Evolutionary conservation across 2,888 invertebrate species (phyloP), one percentile per base, ranked within the genome.

Genomic region (Cheilosia urbana): DNA sequence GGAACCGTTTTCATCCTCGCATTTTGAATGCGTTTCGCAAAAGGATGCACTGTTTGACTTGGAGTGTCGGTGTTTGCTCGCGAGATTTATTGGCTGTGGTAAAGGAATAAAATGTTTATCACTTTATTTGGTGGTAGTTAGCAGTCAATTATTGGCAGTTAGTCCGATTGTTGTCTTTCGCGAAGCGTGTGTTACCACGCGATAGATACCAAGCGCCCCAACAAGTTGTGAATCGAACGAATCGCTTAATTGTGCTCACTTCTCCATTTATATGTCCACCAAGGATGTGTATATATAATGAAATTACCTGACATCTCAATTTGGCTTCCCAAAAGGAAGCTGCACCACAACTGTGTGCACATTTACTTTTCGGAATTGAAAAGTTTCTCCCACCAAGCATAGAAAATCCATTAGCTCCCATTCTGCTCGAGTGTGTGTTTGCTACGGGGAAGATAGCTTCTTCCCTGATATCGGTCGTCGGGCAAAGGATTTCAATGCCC

Each of bases 81-180:
- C 80, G 84, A 62, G 75, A 75, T 80, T 84, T 80, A 84, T 84
- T 75, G 47, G 34, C 62, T 58, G 77, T 72, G 71, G 81, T 81
- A 85, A 85, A 85, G 55, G 76, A 62, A 85, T 80, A 81, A 80
- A 81, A 76, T 81, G 47, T 85, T 85, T 81, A 85, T 84, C 84
- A 66, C 84, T 84, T 79, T 84, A 75, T 84, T 79, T 80, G 68
- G 63, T 34, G 47, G 58, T 84, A 80, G 79, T 84, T 71, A 84
- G 75, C 69, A 84, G 84, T 79, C 84, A 76, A 84, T 84, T 75
- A 84, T 83, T 51, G 73, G 57, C 45, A 37, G 45, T 69, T 69
- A 47, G 40, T 27, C 30, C 57, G 71, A 55, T 49, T 68, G 62
- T 68, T 72, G 65, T 69, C 42, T 63, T 73, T 75, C 53, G 80